phyloP scores from a whole-genome alignment of 1,140 invertebrate species.

The Riptortus pedestris region DNA sequence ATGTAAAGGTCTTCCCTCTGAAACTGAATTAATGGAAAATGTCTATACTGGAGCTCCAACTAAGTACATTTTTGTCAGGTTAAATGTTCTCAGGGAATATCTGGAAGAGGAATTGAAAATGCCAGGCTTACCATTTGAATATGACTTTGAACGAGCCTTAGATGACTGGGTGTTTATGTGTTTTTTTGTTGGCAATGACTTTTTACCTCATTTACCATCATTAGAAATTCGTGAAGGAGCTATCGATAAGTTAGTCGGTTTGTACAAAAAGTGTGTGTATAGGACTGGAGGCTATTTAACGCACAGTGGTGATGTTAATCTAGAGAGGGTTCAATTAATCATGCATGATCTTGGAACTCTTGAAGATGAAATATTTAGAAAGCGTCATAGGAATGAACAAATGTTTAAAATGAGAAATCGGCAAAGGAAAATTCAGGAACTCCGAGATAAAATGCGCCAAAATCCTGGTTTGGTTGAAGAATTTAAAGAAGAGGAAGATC shows the following conservation, averaged over 20 bases:
- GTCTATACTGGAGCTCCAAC: conserved; percentile 47
- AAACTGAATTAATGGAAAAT: conserved; percentile 35
- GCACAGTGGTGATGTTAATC: conserved; percentile 84
- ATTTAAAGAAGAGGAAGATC: conserved; percentile 61
- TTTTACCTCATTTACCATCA: conserved; percentile 95
- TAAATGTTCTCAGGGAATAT: conserved; percentile 91
- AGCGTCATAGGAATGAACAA: conserved; percentile 74
- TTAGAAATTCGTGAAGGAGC: conserved; percentile 96
- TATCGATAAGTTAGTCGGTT: conserved; percentile 83
- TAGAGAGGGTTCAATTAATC: conserved; percentile 87
- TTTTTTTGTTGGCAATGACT: conserved; percentile 99
- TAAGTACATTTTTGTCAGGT: conserved; percentile 79
- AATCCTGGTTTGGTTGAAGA: conserved; percentile 25
- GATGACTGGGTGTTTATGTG: conserved; percentile 99
- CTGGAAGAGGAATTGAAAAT: conserved; percentile 82
- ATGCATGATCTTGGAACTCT: conserved; percentile 84
- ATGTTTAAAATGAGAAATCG: conserved; percentile 69
- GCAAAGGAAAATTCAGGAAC: conserved; percentile 42
- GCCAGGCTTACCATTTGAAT: conserved; percentile 85
- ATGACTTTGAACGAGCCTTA: conserved; percentile 77
- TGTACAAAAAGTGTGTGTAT: conserved; percentile 93
- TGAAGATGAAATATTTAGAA: conserved; percentile 97
- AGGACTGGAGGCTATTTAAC: conserved; percentile 92
- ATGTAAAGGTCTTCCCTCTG: conserved; percentile 57
- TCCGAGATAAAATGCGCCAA: conserved; percentile 1